A percentile compares a stretch with the other conserved stretches of the same genome.
These are phyloP conservation scores for Dicyrtoma fusca DNA, from an alignment of 2,888 invertebrate genomes.

Conservation along the genomic window DNA sequence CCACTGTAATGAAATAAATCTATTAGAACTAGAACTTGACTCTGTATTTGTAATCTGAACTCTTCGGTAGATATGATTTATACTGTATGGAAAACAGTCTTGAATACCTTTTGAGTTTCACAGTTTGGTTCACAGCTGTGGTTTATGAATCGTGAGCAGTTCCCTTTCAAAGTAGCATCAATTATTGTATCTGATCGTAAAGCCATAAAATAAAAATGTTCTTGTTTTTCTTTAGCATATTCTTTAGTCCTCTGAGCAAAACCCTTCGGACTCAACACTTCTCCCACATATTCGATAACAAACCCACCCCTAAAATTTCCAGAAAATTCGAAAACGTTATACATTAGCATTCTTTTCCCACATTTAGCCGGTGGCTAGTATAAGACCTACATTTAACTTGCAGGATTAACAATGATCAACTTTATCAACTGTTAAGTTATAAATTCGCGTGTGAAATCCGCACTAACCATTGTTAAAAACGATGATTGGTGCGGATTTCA, in stretches of 20 bases:
- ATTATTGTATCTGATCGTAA: slow-evolving; percentile 90
- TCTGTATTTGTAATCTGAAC: neutral
- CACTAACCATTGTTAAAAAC: too few relatives aligned
- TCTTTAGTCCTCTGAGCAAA: slow-evolving; percentile 85
- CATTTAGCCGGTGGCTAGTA: too few relatives aligned
- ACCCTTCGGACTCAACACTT: slow-evolving; percentile 87
- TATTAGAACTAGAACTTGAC: neutral
- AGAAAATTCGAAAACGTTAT: too few relatives aligned
- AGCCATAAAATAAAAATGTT: slow-evolving; percentile 98
- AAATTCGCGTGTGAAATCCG: too few relatives aligned
- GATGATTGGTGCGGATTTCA: too few relatives aligned
- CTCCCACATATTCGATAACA: slow-evolving; percentile 98
- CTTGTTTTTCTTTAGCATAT: slow-evolving; percentile 86
- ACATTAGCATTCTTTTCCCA: too few relatives aligned
- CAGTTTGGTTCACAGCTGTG: slow-evolving; percentile 99
- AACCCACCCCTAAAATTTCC: slow-evolving; percentile 91
- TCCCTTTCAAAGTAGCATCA: slow-evolving; percentile 95
- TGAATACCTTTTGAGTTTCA: slow-evolving; percentile 85
- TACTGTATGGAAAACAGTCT: too few relatives aligned
- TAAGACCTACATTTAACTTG: too few relatives aligned
- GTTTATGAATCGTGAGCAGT: slow-evolving; percentile 95
- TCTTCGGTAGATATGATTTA: neutral
- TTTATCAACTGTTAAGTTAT: too few relatives aligned
- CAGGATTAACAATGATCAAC: too few relatives aligned
- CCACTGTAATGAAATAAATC: slow-evolving; percentile 65